Evolutionary conservation across 1,140 invertebrate genomes (phyloP), one percentile per base, ranked within the genome.

Genomic region (Zaprionus kolodkinae): DNA sequence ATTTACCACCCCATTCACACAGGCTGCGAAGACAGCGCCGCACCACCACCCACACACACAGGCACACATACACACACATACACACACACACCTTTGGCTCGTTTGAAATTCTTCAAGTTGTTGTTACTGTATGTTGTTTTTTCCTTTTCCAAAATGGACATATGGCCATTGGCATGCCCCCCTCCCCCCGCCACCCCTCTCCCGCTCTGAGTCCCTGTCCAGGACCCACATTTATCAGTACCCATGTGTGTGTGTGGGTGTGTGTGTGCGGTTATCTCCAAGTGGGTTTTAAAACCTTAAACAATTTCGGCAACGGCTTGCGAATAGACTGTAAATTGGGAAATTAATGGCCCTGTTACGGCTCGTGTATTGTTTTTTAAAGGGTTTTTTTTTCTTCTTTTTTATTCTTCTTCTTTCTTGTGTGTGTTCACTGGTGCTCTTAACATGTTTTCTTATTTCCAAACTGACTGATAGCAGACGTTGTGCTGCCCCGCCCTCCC

Each of bases 1-100:
- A 91, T 91, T 91, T 91, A 83, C 87, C 87, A 91, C 87, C 88
- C 87, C 87, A 91, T 91, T 91, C 84, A 71, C 84, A 71, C 87
- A 76, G 82, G 78, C 79, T 64, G 72, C 36, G 63, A 72, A 73
- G 81, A 62, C 80, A 82, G 78, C 78, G 50, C 55, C 45, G 66
- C 50, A 72, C 62, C 64, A 43, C 36, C 40, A 54, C 55, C 65
- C 15, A 33, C 59, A 40, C 25, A 27, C 48, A 55, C 69, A 77
- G 75, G 72, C 45, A 48, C 50, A 69, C 56, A 57, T 27, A 36
- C 12, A 55, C 27, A 40, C 61, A 15, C 62, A 57, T 55, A 61
- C 57, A 13, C 50, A 55, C 57, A 64, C 45, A 55, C 68, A 72
- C 54, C 71, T 68, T 50, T 30, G 56, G 33, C 61, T 55, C 56